Evolutionary conservation across 2,797 vertebrate genomes (phyloP).

Genomic region (Pristis pectinata): DNA sequence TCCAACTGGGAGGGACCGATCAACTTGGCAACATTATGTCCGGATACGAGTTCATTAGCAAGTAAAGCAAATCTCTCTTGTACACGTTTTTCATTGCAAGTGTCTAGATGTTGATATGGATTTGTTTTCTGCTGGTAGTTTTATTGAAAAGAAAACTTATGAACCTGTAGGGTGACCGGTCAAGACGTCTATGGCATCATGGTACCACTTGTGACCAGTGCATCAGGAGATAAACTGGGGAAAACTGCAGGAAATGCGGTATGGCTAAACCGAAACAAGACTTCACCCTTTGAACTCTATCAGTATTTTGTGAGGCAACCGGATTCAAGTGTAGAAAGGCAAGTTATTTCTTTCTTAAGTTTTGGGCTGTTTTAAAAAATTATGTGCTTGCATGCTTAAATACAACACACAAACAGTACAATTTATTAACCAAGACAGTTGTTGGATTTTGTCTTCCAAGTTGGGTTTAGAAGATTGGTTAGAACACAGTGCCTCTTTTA

Average conservation of each 20-base stretch:
- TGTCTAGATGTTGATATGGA: background rate
- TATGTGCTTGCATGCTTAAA: background rate
- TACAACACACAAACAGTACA: background rate
- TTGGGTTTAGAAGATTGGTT: background rate
- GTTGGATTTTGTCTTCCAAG: too few relatives aligned
- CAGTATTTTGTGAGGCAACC: slow-evolving; percentile 87
- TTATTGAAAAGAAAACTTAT: background rate
- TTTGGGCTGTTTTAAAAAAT: background rate
- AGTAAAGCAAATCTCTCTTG: slow-evolving; percentile 55
- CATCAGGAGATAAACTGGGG: slow-evolving; percentile 84
- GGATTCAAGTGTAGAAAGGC: slow-evolving; percentile 71
- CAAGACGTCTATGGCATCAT: slow-evolving; percentile 88
- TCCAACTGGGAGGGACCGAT: slow-evolving; percentile 87
- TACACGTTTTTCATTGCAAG: background rate
- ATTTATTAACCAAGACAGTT: background rate
- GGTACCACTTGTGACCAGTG: slow-evolving; percentile 83
- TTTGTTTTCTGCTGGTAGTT: background rate
- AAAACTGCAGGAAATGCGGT: slow-evolving; percentile 92
- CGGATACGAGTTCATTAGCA: slow-evolving; percentile 81
- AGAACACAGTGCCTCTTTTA: background rate
- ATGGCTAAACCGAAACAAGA: slow-evolving; percentile 86
- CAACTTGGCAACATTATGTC: slow-evolving; percentile 91
- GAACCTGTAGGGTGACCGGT: slow-evolving; percentile 65
- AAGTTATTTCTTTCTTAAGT: slow-evolving; percentile 42
- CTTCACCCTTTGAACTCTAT: slow-evolving; percentile 88